Percentiles rank a stretch among this genome's conserved stretches.
Evolutionary conservation across 2,888 invertebrate species (phyloP).

Genomic region (Hybos culiciformis): DNA sequence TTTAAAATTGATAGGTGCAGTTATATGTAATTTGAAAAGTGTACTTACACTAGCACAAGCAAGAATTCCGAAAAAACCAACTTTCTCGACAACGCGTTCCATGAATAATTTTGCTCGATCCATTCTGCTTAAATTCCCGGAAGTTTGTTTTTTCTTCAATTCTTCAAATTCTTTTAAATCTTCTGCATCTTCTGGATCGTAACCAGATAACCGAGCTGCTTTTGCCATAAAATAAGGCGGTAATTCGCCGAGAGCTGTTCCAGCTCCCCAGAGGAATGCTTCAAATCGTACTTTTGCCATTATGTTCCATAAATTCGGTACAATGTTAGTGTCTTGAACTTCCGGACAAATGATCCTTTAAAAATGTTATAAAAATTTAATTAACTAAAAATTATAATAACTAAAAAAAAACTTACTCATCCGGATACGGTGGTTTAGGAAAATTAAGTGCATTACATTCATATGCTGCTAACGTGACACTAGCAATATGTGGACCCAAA

Average conservation of each 20-base stretch:
- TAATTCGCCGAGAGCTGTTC: constrained; percentile 96
- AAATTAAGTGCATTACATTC: constrained; percentile 92
- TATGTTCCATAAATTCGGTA: constrained; percentile 78
- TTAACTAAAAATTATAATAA: constrained; percentile 1
- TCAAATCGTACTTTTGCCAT: constrained; percentile 92
- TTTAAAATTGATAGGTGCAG: neutral
- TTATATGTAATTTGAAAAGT: too few relatives aligned
- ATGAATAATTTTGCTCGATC: constrained; percentile 74
- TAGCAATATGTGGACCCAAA: constrained; percentile 97
- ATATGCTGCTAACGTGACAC: constrained; percentile 95
- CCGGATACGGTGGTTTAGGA: constrained; percentile 96
- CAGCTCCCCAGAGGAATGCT: constrained; percentile 95
- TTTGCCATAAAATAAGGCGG: constrained; percentile 99
- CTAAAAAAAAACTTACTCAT: constrained; percentile 54
- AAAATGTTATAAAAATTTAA: constrained; percentile 15
- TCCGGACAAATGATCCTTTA: constrained; percentile 82
- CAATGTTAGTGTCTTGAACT: constrained; percentile 43
- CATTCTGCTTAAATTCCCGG: constrained; percentile 46
- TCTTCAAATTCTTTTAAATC: constrained; percentile 63
- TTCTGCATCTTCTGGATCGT: constrained; percentile 49
- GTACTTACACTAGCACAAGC: constrained; percentile 84
- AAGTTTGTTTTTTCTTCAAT: constrained; percentile 46
- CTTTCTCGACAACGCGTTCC: constrained; percentile 78
- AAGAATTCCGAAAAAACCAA: constrained; percentile 91
- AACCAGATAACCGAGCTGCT: constrained; percentile 62